Percentiles rank a stretch among this genome's conserved stretches.
phyloP scores from a whole-genome alignment of 1,140 invertebrate species.

The Formica selysi region DNA sequence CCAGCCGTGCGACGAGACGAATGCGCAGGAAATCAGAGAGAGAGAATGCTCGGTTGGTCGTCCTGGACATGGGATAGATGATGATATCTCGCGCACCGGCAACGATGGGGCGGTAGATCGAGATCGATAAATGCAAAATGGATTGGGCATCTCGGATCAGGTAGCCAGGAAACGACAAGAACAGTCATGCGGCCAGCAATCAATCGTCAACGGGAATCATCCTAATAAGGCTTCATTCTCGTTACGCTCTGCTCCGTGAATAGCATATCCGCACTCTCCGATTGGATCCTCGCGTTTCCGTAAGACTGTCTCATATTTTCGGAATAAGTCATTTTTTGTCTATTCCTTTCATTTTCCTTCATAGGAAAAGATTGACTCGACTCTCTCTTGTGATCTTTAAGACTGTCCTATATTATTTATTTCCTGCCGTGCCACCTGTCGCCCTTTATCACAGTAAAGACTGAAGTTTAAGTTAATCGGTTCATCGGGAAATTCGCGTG shows the following conservation, averaged over 20 bases:
- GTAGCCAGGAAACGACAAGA: constrained; percentile 70
- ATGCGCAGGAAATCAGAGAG: constrained; percentile 49
- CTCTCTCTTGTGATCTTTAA: background rate
- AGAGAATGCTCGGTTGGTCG: constrained; percentile 56
- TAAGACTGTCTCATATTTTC: background rate
- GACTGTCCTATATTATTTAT: background rate
- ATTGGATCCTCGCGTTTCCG: background rate
- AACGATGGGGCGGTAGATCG: constrained; percentile 61
- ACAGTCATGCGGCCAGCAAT: background rate
- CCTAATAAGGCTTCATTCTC: background rate
- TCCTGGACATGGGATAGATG: constrained; percentile 74
- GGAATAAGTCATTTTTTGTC: background rate
- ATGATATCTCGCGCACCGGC: constrained; percentile 46
- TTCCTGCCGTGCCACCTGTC: background rate
- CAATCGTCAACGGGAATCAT: background rate
- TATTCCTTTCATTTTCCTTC: background rate
- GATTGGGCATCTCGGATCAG: constrained; percentile 76
- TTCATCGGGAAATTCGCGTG: constrained; percentile 1
- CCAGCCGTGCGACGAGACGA: constrained; percentile 26
- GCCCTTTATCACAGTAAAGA: background rate
- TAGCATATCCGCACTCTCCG: background rate
- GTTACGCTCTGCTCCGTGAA: background rate
- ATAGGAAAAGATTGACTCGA: background rate
- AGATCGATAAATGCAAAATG: constrained; percentile 66
- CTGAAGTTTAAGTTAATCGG: background rate